These are phyloP conservation scores for Temnopleurus reevesii DNA, from an alignment of 53 echinoderm and acorn worm genomes.

Conservation along the genomic window DNA sequence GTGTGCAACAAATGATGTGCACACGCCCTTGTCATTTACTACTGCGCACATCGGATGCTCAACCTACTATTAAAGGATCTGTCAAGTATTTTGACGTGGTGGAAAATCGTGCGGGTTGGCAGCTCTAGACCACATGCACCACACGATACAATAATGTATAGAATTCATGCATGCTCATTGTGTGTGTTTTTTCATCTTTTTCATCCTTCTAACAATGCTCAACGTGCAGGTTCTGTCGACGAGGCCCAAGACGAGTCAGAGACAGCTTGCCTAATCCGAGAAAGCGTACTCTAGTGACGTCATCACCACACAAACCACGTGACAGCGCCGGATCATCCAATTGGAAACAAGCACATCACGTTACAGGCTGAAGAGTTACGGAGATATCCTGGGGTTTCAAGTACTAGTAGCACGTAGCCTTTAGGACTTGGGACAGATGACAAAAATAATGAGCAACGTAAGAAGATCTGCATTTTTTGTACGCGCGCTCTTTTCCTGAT, in stretches of 20 bases:
- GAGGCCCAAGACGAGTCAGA: slow-evolving; percentile 42
- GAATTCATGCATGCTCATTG: not conserved
- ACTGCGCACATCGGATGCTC: no score
- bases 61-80: no score
- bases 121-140: not conserved
- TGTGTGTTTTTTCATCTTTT: not conserved
- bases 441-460: no score
- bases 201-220: not conserved
- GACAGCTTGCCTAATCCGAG: slow-evolving; percentile 58
- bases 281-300: slow-evolving; percentile 35
- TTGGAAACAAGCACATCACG: not conserved
- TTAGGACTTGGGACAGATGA: no score
- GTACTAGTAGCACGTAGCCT: not conserved
- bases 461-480: no score
- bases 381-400: not conserved
- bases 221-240: slow-evolving; percentile 34
- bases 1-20: no score
- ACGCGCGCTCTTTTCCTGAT: no score
- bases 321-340: not conserved
- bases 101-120: no score
- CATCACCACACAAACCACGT: not conserved
- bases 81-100: no score
- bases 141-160: not conserved
- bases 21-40: no score
- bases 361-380: not conserved